Base-by-base conservation (phyloP, 2,888 invertebrate genomes). In the Pimpla rufipes region DNA sequence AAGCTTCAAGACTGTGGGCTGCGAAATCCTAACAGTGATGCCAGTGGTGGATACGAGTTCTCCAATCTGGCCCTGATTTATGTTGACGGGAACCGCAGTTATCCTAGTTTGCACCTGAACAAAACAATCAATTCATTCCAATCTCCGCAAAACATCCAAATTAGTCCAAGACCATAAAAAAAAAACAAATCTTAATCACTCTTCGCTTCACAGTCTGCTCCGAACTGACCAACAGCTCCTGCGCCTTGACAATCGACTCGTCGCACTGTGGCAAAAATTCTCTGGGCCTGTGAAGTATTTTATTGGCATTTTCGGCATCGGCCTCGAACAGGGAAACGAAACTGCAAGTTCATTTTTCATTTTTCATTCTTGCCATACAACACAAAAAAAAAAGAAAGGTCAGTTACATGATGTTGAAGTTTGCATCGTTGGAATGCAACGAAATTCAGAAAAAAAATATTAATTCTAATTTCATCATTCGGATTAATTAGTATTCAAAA, bases 21-120 rank as follows among this genome's bases (percentile, higher is more conserved):
- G 95, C 0, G 97, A 96, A 59, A 96, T 96, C 91, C 97, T 93
- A 29, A 97, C 96, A 47, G 97, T 96, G 71, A 97, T 97, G 2
- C 98, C 98, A 94, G 93, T 85, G 90, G 88, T 90, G 13, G 89
- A 90, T 66, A 92, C 88, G n/a, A 93, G 85, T 47, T 92, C 91
- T 0, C 93, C 93, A 59, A 92, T 91, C 70, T 89, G 87, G 18
- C 88, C 88, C 16, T 89, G 86, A 90, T 96, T 95, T 37, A 98
- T 94, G 93, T 96, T 96, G 77, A 97, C 83, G 21, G 92, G 92
- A 45, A 91, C 88, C 3, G 89, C 89, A n/a, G 86, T 88, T 64
- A 93, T 88, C 89, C 93, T 89, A 37, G 90, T 88, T 66, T 87
- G 88, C 23, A 93, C 85, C 92, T 92, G 23, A 10, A 47, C 18